Evolutionary conservation across 2,113 vertebrate genomes (phyloP), one percentile per base, ranked within the genome.

Genomic region (Callorhinus ursinus): DNA sequence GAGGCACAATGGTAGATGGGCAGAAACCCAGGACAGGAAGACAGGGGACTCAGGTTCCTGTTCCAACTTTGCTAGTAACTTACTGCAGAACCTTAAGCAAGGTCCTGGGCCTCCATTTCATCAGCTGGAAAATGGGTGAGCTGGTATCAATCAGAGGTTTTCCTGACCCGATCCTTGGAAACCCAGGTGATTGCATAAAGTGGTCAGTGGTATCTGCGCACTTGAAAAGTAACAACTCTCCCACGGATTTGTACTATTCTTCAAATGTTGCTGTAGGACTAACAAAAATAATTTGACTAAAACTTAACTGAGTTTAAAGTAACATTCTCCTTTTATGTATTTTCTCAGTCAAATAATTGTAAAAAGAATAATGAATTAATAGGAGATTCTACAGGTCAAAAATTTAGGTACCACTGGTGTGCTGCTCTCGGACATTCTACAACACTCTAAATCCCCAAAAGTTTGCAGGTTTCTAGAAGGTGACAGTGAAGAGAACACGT

Each of bases 291-390:
- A 77, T 84, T 93, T 26, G 14, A 2, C 53, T 53, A 72, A 92
- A 79, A 1, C 4, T 28, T 69, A 90, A 53, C 31, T 55, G 57
- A 93, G 86, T 67, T 83, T 80, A 55, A 18, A 67, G 33, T 72
- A 87, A 67, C 13, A 88, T 42, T 61, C 7, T 76, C 9, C 31
- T 22, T 74, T 55, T 26, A 53, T 31, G 1, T 59, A 57, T 83
- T 92, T 93, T 69, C 63, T 81, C 53, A 42, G 51, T 92, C 77
- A 93, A 67, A 49, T 95, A 80, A 90, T 49, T 74, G 1, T 53
- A 31, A 86, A 86, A 83, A 90, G 28, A 57, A 51, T 42, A 77
- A 86, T 55, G 71, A 39, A 46, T 77, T 71, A 81, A 74, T 67
- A 61, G 51, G 55, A 8, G 18, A 85, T 59, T 72, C 74, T 72